Percentiles rank a stretch among this genome's conserved stretches.
Evolutionary conservation across 53 echinoderm and acorn worm genomes (phyloP).

Genomic region (Astropecten irregularis): DNA sequence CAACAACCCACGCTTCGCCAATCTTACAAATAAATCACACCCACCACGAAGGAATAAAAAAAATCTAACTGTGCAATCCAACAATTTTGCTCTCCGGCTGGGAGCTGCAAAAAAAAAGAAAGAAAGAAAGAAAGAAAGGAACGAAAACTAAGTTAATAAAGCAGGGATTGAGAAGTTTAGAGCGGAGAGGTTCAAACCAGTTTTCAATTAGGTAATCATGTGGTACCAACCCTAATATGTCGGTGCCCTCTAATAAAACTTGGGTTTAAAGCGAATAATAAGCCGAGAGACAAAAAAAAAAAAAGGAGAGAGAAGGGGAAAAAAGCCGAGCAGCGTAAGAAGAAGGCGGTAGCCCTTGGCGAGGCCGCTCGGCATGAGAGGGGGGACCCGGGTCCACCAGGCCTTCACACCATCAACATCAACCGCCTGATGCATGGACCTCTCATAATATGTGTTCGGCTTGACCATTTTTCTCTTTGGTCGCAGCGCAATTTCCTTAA

Average conservation of each 20-base stretch:
- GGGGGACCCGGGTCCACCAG: neutral
- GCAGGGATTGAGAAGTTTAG: slow-evolving; percentile 9
- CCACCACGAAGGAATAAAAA: too few species aligned
- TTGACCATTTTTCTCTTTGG: slow-evolving; percentile 40
- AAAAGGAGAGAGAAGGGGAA: too few species aligned
- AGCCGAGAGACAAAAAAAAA: slow-evolving; percentile 35
- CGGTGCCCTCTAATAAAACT: slow-evolving; percentile 48
- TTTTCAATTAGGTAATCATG: slow-evolving; percentile 48
- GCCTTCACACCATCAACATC: too few species aligned
- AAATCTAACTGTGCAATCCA: too few species aligned
- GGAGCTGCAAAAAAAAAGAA: too few species aligned
- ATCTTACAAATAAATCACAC: too few species aligned
- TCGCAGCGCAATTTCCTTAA: slow-evolving; percentile 52
- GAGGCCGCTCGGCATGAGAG: slow-evolving; percentile 14
- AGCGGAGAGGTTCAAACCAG: slow-evolving; percentile 1
- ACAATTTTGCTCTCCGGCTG: too few species aligned
- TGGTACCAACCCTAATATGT: slow-evolving; percentile 37
- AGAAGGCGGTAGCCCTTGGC: slow-evolving; percentile 23
- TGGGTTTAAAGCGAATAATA: slow-evolving; percentile 43
- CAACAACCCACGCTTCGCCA: too few species aligned
- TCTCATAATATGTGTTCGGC: slow-evolving; percentile 27
- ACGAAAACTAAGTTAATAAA: neutral
- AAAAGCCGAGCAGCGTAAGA: slow-evolving; percentile 34
- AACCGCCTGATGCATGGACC: slow-evolving; percentile 22
- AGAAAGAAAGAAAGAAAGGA: neutral